These are phyloP conservation scores for Pollenia labialis DNA, from an alignment of 2,888 invertebrate species.

Conservation along the genomic window DNA sequence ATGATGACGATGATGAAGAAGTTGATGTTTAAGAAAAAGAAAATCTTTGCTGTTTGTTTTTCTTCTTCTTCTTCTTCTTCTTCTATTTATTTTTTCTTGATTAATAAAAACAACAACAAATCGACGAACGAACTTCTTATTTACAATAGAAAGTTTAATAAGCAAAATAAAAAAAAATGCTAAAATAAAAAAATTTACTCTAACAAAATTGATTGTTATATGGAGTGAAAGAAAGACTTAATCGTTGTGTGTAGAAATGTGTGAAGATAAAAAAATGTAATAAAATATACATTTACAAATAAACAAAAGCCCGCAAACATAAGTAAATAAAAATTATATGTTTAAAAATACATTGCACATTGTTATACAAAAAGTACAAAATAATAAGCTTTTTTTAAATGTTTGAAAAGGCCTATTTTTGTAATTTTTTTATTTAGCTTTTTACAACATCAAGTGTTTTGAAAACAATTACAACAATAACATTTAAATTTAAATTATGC, in stretches of 20 bases:
- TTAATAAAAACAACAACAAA: slow-evolving; percentile 39
- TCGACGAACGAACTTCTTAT: slow-evolving; percentile 60
- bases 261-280: slow-evolving; percentile 56
- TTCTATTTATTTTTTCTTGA: slow-evolving; percentile 32
- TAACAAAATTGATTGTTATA: slow-evolving; percentile 58
- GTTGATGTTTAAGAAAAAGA: slow-evolving; percentile 49
- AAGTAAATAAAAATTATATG: background rate
- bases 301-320: slow-evolving; percentile 2
- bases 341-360: background rate
- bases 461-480: slow-evolving; percentile 4
- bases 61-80: slow-evolving; percentile 41
- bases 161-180: slow-evolving; percentile 30
- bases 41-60: slow-evolving; percentile 61
- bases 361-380: background rate
- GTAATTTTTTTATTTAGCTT: background rate
- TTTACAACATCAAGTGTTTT: slow-evolving; percentile 1
- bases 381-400: slow-evolving; percentile 46
- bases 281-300: slow-evolving; percentile 15
- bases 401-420: slow-evolving; percentile 61
- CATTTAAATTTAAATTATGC: slow-evolving; percentile 33
- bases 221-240: slow-evolving; percentile 65
- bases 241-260: slow-evolving; percentile 26
- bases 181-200: slow-evolving; percentile 48
- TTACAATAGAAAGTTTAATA: slow-evolving; percentile 72
- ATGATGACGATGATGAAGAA: slow-evolving; percentile 2